These are phyloP conservation scores for Cyanoderma ruficeps DNA, from an alignment of 2,113 vertebrate genomes.

Conservation along the genomic window DNA sequence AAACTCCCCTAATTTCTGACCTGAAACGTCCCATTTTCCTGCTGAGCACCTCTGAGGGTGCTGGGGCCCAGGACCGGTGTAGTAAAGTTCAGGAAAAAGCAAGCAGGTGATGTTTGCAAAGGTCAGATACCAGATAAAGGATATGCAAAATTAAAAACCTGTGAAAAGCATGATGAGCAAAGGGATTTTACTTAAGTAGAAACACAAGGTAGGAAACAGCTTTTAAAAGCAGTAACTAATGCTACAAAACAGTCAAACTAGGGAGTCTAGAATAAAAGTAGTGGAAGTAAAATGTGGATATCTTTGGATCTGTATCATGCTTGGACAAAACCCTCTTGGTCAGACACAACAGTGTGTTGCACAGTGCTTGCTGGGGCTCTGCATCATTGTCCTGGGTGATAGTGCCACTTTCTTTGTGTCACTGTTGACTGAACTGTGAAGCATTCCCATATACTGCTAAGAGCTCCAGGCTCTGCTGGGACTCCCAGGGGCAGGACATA, in stretches of 20 bases:
- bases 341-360: background rate
- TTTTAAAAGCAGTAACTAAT: background rate
- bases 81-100: background rate
- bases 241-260: background rate
- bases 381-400: background rate
- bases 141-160: background rate
- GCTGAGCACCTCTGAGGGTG: background rate
- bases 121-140: background rate
- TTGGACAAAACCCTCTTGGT: background rate
- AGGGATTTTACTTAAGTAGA: background rate
- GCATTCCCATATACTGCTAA: fast-evolving
- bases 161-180: background rate
- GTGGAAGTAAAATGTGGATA: background rate
- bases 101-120: background rate
- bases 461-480: background rate
- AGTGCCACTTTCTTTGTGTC: background rate
- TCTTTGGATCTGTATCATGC: background rate
- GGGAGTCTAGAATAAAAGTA: background rate
- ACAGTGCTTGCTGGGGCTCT: background rate
- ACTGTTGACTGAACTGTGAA: background rate
- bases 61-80: background rate
- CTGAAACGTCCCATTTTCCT: background rate
- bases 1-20: fast-evolving
- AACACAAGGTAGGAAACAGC: background rate
- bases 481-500: background rate